Evolutionary conservation across 2,797 vertebrate species (phyloP).

Genomic region (Lepilemur ruficaudatus): DNA sequence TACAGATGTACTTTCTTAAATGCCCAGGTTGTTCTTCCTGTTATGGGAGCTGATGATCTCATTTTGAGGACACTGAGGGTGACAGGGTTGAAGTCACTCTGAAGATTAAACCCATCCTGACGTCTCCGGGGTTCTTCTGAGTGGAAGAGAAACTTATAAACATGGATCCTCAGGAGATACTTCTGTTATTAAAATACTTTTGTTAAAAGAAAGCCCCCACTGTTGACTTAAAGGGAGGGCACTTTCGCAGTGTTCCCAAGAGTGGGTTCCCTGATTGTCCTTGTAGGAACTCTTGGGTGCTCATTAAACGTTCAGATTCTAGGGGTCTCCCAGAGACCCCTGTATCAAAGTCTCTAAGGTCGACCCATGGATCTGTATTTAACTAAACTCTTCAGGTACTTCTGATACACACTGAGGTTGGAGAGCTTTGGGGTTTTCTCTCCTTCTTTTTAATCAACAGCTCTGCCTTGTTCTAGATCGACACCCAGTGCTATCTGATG

Average conservation of each 20-base stretch:
- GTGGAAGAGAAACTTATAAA: neutral
- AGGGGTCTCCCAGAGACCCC: neutral
- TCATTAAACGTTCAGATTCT: neutral
- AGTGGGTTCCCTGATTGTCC: neutral
- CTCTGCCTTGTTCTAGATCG: neutral
- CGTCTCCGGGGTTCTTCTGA: neutral
- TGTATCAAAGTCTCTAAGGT: neutral
- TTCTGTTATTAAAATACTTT: neutral
- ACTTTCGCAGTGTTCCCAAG: neutral
- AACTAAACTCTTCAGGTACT: neutral
- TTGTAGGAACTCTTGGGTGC: neutral
- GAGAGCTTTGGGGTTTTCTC: neutral
- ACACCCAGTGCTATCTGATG: neutral
- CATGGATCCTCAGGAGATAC: neutral
- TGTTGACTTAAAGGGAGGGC: neutral
- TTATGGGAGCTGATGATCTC: neutral
- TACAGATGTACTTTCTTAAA: neutral
- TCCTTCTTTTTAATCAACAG: neutral
- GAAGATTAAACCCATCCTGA: neutral
- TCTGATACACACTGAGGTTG: neutral
- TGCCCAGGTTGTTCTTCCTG: neutral
- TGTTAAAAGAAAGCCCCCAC: neutral
- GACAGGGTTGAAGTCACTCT: neutral
- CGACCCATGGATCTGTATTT: neutral
- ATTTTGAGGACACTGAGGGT: neutral